These are phyloP conservation scores for Microctenopoma lineatum DNA, from an alignment of 2,797 vertebrate species.

Conservation along the genomic window DNA sequence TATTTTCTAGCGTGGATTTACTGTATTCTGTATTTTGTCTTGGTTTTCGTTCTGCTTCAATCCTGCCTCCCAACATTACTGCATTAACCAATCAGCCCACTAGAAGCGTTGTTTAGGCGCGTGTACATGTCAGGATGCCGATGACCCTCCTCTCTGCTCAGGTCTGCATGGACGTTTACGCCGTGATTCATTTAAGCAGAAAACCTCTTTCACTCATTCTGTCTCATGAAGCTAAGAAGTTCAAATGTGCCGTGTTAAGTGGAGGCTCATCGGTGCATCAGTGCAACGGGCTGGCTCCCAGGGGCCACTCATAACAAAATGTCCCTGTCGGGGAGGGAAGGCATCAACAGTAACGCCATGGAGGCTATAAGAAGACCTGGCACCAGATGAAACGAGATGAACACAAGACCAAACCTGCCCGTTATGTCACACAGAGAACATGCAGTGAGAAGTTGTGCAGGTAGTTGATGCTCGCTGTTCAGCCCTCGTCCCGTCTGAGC, in stretches of 20 bases:
- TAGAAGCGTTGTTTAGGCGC: too few species aligned
- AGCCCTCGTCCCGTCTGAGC: not conserved
- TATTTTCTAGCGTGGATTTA: too few species aligned
- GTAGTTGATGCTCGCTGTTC: conserved; percentile 17
- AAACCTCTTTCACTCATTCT: too few species aligned
- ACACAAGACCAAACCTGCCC: conserved; percentile 67
- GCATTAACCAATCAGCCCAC: too few species aligned
- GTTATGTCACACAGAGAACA: conserved; percentile 48
- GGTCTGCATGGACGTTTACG: too few species aligned
- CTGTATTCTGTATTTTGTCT: too few species aligned
- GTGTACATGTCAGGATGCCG: too few species aligned
- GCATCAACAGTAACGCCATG: conserved; percentile 43
- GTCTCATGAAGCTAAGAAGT: not conserved
- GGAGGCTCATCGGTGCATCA: conserved; percentile 63
- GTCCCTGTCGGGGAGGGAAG: conserved; percentile 54
- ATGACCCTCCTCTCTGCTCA: too few species aligned
- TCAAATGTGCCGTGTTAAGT: conserved; percentile 32
- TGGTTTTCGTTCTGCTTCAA: too few species aligned
- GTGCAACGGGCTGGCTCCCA: conserved; percentile 65
- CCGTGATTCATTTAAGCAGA: too few species aligned
- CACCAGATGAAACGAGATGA: conserved; percentile 69
- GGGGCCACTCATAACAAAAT: conserved; percentile 74
- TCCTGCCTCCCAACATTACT: too few species aligned
- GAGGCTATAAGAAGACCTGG: conserved; percentile 46
- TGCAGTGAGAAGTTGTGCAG: conserved; percentile 24